phyloP scores from a whole-genome alignment of 2,113 vertebrate species.

The Rhinoderma darwinii region DNA sequence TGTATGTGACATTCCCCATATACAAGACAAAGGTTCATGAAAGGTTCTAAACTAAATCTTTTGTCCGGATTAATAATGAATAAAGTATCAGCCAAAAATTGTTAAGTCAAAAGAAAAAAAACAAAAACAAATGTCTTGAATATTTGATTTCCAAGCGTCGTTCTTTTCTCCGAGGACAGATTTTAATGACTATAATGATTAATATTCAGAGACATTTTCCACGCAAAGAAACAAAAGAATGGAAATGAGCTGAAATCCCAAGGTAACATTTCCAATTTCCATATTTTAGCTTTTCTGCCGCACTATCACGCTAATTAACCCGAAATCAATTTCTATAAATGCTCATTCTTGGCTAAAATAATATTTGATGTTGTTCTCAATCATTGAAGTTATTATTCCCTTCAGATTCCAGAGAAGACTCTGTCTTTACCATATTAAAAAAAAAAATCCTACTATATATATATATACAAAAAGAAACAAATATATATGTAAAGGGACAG shows the following conservation, averaged over 20 bases:
- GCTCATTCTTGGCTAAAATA: neutral
- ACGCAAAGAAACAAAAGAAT: slow-evolving; percentile 6
- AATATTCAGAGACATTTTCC: slow-evolving; percentile 27
- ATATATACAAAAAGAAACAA: neutral
- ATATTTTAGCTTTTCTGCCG: neutral
- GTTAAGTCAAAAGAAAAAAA: neutral
- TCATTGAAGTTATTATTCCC: neutral
- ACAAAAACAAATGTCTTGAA: neutral
- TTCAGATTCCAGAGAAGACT: neutral
- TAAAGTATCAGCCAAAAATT: neutral
- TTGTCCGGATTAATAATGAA: neutral
- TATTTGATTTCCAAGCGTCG: neutral
- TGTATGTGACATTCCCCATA: neutral
- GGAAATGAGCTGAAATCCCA: slow-evolving; percentile 19
- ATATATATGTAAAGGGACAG: too few species aligned
- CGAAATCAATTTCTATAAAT: neutral
- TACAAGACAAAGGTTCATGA: neutral
- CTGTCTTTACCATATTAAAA: neutral
- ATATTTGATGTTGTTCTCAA: neutral
- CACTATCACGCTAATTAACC: neutral
- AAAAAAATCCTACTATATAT: neutral
- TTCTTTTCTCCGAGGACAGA: neutral
- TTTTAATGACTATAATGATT: slow-evolving; percentile 33
- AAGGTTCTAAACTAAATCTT: neutral
- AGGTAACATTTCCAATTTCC: neutral